Conservation (phyloP, 2,113 vertebrate species). For the Gadus macrocephalus region DNA sequence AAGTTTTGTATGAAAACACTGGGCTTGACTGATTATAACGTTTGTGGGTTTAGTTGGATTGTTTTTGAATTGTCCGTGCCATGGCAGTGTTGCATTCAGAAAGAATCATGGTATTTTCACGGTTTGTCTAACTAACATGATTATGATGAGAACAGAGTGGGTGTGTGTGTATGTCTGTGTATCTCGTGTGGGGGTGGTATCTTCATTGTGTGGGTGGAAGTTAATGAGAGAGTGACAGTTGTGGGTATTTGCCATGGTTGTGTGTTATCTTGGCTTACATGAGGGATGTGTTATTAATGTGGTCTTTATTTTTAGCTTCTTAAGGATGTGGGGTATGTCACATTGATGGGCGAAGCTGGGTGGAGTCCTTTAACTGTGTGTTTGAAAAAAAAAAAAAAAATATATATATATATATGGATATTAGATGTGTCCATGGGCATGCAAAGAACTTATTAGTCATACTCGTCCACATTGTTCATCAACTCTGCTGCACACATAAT, state of each 20-base stretch:
- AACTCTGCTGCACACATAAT: no score
- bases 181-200: neutral
- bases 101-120: no score
- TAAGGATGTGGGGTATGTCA: constrained; percentile 27
- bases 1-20: no score
- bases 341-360: constrained; percentile 15
- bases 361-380: neutral
- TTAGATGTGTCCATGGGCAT: neutral
- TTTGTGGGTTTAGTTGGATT: no score
- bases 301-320: constrained; percentile 27
- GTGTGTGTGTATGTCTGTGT: neutral
- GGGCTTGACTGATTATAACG: no score
- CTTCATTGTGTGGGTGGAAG: neutral
- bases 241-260: constrained; percentile 4
- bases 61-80: no score
- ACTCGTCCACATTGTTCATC: no score
- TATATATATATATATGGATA: neutral
- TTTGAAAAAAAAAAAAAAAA: constrained; percentile 4
- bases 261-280: neutral
- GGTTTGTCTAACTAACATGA: no score
- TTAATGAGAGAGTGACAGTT: neutral
- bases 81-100: no score
- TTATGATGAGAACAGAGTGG: neutral
- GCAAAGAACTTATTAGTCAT: no score
- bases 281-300: constrained; percentile 9